Evolutionary conservation across 35 echinoderm and acorn worm genomes (phyloP).

Genomic region (Diadema setosum): DNA sequence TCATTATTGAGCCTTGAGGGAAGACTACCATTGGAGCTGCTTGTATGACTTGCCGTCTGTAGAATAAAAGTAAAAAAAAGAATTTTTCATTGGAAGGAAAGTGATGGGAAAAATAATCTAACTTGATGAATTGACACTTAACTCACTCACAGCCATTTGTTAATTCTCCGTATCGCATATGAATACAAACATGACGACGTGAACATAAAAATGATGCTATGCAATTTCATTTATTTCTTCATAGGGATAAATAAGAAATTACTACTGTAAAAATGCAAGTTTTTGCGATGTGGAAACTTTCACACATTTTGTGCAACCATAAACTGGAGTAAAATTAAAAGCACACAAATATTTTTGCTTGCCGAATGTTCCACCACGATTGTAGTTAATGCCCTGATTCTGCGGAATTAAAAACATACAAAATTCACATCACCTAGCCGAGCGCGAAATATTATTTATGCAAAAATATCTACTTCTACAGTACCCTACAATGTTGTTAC

Average conservation of each 20-base stretch:
- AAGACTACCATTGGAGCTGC: slow-evolving; percentile 37
- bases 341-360: too few relatives aligned
- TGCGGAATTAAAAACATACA: too few relatives aligned
- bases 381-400: neutral
- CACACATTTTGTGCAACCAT: too few relatives aligned
- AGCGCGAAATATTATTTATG: too few relatives aligned
- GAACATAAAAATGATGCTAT: too few relatives aligned
- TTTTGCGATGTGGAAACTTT: too few relatives aligned
- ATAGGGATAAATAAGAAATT: too few relatives aligned
- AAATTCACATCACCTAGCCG: too few relatives aligned
- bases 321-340: too few relatives aligned
- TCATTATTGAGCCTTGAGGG: slow-evolving; percentile 71
- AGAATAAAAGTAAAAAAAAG: neutral
- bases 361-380: neutral
- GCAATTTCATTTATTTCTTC: neutral
- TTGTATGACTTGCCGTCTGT: neutral
- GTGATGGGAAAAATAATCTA: neutral
- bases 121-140: neutral
- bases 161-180: neutral
- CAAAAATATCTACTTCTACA: too few relatives aligned
- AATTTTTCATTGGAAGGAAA: neutral
- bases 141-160: neutral
- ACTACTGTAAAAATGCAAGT: too few relatives aligned
- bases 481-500: too few relatives aligned
- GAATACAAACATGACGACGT: neutral